These are phyloP conservation scores for Sebastes steindachneri DNA, from an alignment of 2,797 vertebrate genomes.

Conservation along the genomic window DNA sequence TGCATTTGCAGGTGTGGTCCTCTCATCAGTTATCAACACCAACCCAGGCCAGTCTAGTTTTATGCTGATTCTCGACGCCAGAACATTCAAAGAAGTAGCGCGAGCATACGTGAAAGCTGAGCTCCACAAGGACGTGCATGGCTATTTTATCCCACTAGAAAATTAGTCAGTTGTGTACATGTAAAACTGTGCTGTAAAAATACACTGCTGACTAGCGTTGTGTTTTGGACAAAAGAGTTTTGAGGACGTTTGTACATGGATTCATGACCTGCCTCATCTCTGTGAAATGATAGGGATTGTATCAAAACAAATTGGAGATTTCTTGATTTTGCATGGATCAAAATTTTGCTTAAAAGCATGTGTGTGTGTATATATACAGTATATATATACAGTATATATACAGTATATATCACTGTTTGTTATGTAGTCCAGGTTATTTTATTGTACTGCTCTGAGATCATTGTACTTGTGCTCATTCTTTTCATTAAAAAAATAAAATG, in stretches of 20 bases:
- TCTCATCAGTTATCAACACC: constrained; percentile 82
- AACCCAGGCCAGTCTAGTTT: constrained; percentile 84
- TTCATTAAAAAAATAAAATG: constrained; percentile 6
- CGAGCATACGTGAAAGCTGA: constrained; percentile 82
- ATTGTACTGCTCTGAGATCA: constrained; percentile 2
- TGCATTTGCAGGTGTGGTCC: constrained; percentile 85
- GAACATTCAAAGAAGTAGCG: constrained; percentile 90
- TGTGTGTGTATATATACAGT: not conserved
- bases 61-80: constrained; percentile 90
- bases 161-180: constrained; percentile 22
- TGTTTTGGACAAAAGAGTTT: not conserved
- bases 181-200: not conserved
- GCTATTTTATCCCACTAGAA: constrained; percentile 86
- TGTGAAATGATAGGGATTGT: not conserved
- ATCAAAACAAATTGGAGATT: not conserved
- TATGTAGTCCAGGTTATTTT: constrained; percentile 12
- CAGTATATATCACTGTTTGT: constrained; percentile 9
- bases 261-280: not conserved
- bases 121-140: constrained; percentile 90
- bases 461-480: constrained; percentile 3
- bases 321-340: not conserved
- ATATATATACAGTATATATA: not conserved
- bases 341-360: not conserved
- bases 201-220: not conserved
- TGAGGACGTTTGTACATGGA: not conserved